Evolutionary conservation across 2,113 vertebrate genomes (phyloP), one percentile per base, ranked within the genome.

Genomic region (Misgurnus mizolepis): DNA sequence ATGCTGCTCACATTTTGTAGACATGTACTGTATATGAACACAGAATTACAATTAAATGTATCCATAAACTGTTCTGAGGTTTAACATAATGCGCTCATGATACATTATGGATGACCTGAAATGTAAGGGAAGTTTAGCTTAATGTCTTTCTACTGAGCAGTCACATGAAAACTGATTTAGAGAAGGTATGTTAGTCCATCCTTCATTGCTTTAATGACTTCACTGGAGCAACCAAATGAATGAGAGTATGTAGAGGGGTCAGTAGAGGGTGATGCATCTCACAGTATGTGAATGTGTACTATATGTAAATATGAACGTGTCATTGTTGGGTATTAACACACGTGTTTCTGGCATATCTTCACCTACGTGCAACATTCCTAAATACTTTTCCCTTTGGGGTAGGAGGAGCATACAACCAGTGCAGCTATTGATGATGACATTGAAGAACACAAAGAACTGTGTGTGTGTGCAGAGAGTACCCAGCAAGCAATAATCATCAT

Each of bases 331-430:
- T 56, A 56, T 56, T 14, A 71, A 40, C 50, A 10, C 11, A 17
- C 56, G 5, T 41, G 53, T 41, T 58, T n/a, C 53, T 72, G 53
- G 40, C 69, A 72, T 56, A 72, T 39, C 53, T 72, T 56, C 50
- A 58, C 55, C 69, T n/a, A 72, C 39, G 58, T 58, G 53, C 69
- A 22, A 58, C 53, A 72, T 72, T 72, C 69, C 69, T 18, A 53
- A 71, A 56, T 71, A n/a, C 53, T 10, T 56, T 58, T 6, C 69
- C 69, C 15, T 40, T 0, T 49, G 39, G 22, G 39, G 40, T 50
- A 58, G n/a, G 53, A 39, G 69, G 34, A n/a, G 49, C 27, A 7
- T 72, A 56, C 7, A 56, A 27, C 50, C 39, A 71, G 15, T 55
- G 8, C 50, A 56, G 8, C 40, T 15, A 56, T 56, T 55, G n/a